Base-by-base conservation (phyloP, 2,888 invertebrate species). In the Dicranocentrus wangi region DNA sequence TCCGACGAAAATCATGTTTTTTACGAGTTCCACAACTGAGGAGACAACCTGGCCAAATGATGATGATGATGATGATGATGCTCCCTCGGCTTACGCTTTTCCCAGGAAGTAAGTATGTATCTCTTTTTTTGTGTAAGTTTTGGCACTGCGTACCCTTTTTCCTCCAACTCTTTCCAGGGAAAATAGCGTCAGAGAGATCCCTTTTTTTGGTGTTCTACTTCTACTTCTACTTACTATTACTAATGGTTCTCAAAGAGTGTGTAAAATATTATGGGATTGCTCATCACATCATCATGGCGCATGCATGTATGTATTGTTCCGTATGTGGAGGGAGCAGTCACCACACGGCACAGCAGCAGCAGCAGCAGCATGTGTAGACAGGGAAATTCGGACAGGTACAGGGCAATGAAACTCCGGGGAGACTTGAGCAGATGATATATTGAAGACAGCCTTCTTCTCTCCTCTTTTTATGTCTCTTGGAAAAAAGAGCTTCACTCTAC, bases 371-470 rank as follows among this genome's bases (percentile, higher is more conserved):
- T 70, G 70, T 70, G 65, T 55, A 71, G 65, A 70, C 78, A 70
- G 65, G 55, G 43, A 70, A 65, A 78, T 53, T 61, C 68, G 68
- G 68, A 72, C 80, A 80, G 61, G 72, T 73, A 73, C 71, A 71
- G 68, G 68, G 80, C 73, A 71, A 80, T 80, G 72, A 80, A 80
- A 73, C 80, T 80, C 72, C 80, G 66, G 80, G 80, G 80, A 73
- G 80, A 80, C 80, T 53, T 51, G 71, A 51, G 47, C 15, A 51
- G 55, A 79, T 80, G 73, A 80, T 80, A 73, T 68, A 80, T 73
- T 66, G 68, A 23, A 68, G 72, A 80, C 78, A 76, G 51, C 28
- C 42, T 78, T 60, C 58, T 58, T 68, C 43, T n/a, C 23, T 47
- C 19, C 21, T 13, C 15, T 39, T 65, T 78, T 53, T 78, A 78